Conservation (phyloP, 2,888 invertebrate species). For the Thumatha senex region DNA sequence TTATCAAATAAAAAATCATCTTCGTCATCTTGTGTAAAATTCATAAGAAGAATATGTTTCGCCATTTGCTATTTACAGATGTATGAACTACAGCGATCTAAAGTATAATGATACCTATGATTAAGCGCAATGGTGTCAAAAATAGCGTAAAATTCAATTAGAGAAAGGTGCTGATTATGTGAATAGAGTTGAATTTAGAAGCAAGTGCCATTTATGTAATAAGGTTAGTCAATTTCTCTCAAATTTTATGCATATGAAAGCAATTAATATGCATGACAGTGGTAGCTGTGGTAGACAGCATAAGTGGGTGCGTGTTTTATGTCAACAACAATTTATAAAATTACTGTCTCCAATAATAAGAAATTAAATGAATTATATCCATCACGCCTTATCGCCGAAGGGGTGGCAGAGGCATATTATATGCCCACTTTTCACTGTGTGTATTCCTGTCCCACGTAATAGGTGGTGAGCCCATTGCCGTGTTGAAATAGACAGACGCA, state of each 20-base stretch:
- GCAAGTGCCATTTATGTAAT: not conserved
- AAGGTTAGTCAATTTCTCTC: not conserved
- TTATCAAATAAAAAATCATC: too few relatives aligned
- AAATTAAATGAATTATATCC: too few relatives aligned
- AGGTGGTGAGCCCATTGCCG: too few relatives aligned
- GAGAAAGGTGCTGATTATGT: not conserved
- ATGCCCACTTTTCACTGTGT: too few relatives aligned
- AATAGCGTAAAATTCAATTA: not conserved
- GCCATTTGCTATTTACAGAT: not conserved
- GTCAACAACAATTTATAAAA: not conserved
- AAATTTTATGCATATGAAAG: not conserved
- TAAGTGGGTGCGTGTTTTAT: not conserved
- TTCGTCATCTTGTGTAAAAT: too few relatives aligned
- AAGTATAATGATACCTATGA: too few relatives aligned
- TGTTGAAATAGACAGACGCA: too few relatives aligned
- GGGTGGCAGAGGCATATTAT: too few relatives aligned
- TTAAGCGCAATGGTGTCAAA: not conserved
- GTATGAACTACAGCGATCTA: too few relatives aligned
- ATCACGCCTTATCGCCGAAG: too few relatives aligned
- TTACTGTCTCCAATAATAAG: too few relatives aligned
- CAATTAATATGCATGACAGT: not conserved
- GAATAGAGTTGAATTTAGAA: not conserved
- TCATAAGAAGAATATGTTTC: not conserved
- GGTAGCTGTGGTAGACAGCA: not conserved
- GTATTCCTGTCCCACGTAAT: too few relatives aligned